These are phyloP conservation scores for Sarotherodon lohbergeri DNA, from an alignment of 2,113 vertebrate genomes.

Conservation along the genomic window DNA sequence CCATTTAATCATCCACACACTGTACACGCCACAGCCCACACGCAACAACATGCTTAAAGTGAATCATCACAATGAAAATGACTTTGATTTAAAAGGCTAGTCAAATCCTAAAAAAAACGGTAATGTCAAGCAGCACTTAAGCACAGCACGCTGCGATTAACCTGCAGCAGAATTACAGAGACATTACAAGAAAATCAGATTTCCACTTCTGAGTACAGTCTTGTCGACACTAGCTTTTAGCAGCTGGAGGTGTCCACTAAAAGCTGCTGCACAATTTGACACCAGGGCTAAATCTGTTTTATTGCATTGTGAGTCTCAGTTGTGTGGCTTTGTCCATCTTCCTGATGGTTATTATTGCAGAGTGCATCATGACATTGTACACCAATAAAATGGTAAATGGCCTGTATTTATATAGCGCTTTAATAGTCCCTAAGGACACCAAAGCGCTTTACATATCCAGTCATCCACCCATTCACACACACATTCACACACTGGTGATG, in stretches of 20 bases:
- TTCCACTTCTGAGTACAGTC: neutral
- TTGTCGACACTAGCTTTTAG: neutral
- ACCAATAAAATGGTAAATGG: neutral
- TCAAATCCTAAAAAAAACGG: neutral
- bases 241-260: neutral
- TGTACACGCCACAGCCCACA: neutral
- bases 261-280: neutral
- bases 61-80: neutral
- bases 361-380: neutral
- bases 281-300: neutral
- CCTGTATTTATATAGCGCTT: no score
- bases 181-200: neutral
- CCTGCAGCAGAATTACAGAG: neutral
- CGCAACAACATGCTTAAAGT: neutral
- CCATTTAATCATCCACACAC: neutral
- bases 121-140: slow-evolving; percentile 29
- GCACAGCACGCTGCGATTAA: neutral
- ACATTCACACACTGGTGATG: no score
- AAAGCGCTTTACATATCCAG: no score
- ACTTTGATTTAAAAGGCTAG: neutral
- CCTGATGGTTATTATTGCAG: neutral
- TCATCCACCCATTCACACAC: no score
- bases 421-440: no score
- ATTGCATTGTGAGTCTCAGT: neutral
- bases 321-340: neutral